Percentiles rank a stretch among this genome's conserved stretches.
These are phyloP conservation scores for Tichodroma muraria DNA, from an alignment of 2,113 vertebrate species.

Conservation along the genomic window DNA sequence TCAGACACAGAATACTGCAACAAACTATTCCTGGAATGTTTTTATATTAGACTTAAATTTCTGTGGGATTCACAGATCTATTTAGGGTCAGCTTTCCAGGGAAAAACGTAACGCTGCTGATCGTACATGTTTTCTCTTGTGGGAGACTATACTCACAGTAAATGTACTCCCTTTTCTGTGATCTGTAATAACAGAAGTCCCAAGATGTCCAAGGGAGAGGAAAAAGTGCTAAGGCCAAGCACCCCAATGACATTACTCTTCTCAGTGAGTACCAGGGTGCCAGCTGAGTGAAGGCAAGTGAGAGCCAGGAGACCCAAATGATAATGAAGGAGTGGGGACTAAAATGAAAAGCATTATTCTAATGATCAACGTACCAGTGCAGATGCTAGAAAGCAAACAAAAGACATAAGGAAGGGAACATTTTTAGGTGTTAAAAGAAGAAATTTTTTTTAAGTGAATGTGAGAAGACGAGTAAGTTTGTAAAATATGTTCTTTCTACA, in stretches of 20 bases:
- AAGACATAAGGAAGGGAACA: background rate
- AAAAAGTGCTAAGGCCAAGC: background rate
- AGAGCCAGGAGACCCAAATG: background rate
- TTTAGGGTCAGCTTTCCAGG: background rate
- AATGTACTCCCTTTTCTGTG: background rate
- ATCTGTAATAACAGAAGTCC: background rate
- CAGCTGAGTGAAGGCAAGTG: background rate
- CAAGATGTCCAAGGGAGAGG: background rate
- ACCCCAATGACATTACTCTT: background rate
- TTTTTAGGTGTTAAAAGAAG: background rate
- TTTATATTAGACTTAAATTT: background rate
- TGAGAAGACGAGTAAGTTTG: background rate
- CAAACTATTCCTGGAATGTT: background rate
- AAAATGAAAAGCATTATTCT: background rate
- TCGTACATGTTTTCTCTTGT: background rate
- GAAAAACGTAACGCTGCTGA: background rate
- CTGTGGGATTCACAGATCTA: background rate
- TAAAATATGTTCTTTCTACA: background rate
- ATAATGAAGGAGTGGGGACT: background rate
- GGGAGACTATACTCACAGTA: background rate
- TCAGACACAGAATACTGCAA: background rate
- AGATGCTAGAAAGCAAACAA: background rate
- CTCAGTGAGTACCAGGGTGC: background rate
- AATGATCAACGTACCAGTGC: background rate
- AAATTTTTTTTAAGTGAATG: background rate